Conservation (phyloP, 2,797 vertebrate genomes). For the Gadopsis bispinosus region DNA sequence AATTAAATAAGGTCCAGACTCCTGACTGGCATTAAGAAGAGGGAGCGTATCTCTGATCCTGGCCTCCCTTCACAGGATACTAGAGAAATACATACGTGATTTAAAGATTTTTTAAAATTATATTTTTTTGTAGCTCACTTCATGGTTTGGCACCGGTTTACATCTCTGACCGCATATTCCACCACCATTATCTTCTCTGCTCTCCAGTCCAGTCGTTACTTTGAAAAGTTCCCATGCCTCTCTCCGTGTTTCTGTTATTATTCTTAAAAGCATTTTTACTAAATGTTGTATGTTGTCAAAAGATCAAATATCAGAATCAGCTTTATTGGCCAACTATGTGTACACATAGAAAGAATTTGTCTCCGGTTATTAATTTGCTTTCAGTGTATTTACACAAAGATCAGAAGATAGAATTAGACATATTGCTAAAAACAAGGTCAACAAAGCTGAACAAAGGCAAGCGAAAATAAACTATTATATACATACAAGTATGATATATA, state of each 20-base stretch:
- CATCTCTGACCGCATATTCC: neutral
- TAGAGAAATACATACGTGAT: too few relatives aligned
- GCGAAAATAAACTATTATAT: too few relatives aligned
- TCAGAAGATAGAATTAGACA: neutral
- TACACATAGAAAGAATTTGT: too few relatives aligned
- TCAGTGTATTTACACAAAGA: neutral
- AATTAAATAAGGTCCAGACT: conserved; percentile 13
- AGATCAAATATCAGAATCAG: neutral
- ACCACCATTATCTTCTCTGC: neutral
- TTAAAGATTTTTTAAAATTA: neutral
- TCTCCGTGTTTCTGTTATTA: neutral
- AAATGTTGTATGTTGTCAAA: neutral
- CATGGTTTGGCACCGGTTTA: neutral
- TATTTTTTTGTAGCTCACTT: neutral
- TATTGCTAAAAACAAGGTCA: neutral
- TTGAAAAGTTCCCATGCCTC: neutral
- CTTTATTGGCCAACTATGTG: too few relatives aligned
- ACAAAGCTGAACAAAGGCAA: too few relatives aligned
- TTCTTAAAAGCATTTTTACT: neutral
- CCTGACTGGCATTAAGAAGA: conserved; percentile 11
- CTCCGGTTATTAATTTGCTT: too few relatives aligned
- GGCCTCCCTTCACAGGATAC: neutral
- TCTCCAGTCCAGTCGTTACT: neutral
- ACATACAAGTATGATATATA: too few relatives aligned
- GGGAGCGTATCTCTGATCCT: neutral